Evolutionary conservation across 2,113 vertebrate genomes (phyloP).

Genomic region (Myotis lucifugus): DNA sequence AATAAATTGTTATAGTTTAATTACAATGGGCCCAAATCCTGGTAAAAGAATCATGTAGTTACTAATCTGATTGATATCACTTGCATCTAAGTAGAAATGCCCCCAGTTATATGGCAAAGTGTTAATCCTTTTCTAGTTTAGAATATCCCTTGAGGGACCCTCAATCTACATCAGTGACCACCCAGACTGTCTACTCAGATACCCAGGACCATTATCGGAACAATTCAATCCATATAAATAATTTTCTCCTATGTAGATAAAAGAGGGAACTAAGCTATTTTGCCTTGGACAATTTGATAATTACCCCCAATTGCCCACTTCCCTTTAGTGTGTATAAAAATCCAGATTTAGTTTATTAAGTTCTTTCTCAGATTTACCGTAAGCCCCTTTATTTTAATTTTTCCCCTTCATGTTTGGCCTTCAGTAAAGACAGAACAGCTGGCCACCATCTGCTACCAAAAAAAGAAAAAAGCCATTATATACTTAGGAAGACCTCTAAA

Average conservation of each 20-base stretch:
- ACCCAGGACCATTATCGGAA: constrained; percentile 58
- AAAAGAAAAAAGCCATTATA: constrained; percentile 35
- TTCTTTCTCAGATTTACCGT: constrained; percentile 72
- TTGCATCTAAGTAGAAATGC: neutral
- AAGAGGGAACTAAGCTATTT: constrained; percentile 61
- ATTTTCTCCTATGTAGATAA: constrained; percentile 68
- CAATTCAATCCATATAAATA: constrained; percentile 52
- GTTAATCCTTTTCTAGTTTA: constrained; percentile 3
- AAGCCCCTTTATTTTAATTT: constrained; percentile 62
- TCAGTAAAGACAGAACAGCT: constrained; percentile 74
- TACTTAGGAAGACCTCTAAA: constrained; percentile 59
- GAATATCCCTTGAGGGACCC: constrained; percentile 23
- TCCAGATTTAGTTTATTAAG: constrained; percentile 71
- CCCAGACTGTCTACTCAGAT: constrained; percentile 52
- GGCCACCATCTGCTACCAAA: constrained; percentile 72
- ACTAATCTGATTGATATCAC: constrained; percentile 4
- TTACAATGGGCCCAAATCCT: neutral
- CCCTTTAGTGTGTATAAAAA: constrained; percentile 63
- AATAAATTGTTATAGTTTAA: neutral
- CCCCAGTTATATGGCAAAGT: neutral
- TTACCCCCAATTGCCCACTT: constrained; percentile 67
- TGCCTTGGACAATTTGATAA: constrained; percentile 71
- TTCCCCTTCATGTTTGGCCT: constrained; percentile 56
- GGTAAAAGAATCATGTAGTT: neutral
- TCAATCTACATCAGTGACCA: constrained; percentile 46